Conservation (phyloP, 2,888 invertebrate species). For the Phaonia tiefii region DNA sequence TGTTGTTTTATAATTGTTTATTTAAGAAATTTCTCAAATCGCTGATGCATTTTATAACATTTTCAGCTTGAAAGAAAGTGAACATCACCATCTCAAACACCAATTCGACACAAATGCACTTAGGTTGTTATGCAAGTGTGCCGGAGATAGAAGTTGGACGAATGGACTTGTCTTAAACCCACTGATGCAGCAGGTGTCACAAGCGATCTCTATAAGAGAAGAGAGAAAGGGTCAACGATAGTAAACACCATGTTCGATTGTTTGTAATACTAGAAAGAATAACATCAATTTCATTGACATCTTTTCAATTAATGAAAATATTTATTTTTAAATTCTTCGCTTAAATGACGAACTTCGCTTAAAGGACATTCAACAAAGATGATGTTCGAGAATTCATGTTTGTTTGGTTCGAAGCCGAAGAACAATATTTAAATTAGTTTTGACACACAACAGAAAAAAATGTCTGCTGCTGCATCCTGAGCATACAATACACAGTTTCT, state of each 20-base stretch:
- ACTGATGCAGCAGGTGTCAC: slow-evolving; percentile 1
- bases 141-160: slow-evolving; percentile 9
- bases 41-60: slow-evolving; percentile 76
- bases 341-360: slow-evolving; percentile 26
- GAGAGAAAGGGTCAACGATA: slow-evolving; percentile 15
- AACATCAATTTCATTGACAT: slow-evolving; percentile 3
- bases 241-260: slow-evolving; percentile 4
- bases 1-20: slow-evolving; percentile 64
- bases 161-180: neutral
- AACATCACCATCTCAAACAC: slow-evolving; percentile 1
- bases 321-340: slow-evolving; percentile 17
- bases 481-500: neutral
- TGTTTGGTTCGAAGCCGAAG: slow-evolving; percentile 46
- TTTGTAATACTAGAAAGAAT: neutral
- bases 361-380: slow-evolving; percentile 35
- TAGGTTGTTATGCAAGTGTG: slow-evolving; percentile 9
- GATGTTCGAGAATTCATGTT: slow-evolving; percentile 7
- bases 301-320: slow-evolving; percentile 18
- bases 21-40: slow-evolving; percentile 75
- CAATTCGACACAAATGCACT: neutral
- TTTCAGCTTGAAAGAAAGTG: slow-evolving; percentile 59
- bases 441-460: slow-evolving; percentile 49
- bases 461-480: slow-evolving; percentile 6
- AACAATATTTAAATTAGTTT: slow-evolving; percentile 58
- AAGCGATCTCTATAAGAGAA: neutral